These are phyloP conservation scores for Esox lucius DNA, from an alignment of 2,797 vertebrate genomes.

Conservation along the genomic window DNA sequence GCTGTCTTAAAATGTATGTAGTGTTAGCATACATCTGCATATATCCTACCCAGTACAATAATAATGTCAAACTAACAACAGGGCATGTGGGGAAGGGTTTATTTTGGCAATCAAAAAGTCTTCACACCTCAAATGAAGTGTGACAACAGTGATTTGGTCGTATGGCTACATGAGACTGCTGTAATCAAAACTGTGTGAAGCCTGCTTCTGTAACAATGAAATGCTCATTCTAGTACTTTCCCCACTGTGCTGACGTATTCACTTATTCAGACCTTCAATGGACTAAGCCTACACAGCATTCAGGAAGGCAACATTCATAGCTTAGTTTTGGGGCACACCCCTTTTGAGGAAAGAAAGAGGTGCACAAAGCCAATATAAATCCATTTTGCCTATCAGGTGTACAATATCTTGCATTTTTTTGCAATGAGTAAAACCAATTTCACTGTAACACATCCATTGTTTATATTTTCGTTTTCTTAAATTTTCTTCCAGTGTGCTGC, in stretches of 20 bases:
- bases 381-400: neutral
- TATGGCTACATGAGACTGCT: neutral
- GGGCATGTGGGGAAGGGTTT: too few relatives aligned
- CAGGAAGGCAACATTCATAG: neutral
- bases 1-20: too few relatives aligned
- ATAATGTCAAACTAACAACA: too few relatives aligned
- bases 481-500: neutral
- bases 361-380: slow-evolving; percentile 1
- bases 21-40: too few relatives aligned
- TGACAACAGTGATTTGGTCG: too few relatives aligned
- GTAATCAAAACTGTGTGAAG: neutral
- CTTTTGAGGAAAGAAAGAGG: slow-evolving; percentile 1
- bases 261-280: neutral
- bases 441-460: neutral
- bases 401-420: neutral
- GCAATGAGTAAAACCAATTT: neutral
- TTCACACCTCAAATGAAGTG: too few relatives aligned
- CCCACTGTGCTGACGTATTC: slow-evolving; percentile 1
- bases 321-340: neutral
- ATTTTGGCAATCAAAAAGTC: too few relatives aligned
- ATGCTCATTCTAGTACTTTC: neutral
- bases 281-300: neutral
- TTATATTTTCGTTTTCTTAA: neutral
- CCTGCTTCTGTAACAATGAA: neutral
- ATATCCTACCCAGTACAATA: too few relatives aligned